Percentiles rank a stretch among this genome's conserved stretches.
Evolutionary conservation across 2,888 invertebrate genomes (phyloP).

Genomic region (Ditula angustiorana): DNA sequence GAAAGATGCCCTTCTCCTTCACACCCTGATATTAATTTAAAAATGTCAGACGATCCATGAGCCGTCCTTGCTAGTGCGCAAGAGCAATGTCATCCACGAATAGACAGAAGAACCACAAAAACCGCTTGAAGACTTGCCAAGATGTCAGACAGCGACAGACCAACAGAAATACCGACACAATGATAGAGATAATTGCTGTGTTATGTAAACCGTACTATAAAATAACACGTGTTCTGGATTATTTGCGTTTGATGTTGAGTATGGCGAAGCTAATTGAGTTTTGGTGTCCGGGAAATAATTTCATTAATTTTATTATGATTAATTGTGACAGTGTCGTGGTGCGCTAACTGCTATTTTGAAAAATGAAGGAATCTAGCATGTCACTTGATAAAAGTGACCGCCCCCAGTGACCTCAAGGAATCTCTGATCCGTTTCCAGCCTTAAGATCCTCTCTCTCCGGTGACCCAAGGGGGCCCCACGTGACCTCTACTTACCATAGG

Average conservation of each 20-base stretch:
- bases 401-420: too few relatives aligned
- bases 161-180: conserved; percentile 66
- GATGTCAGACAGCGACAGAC: conserved; percentile 56
- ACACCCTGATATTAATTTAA: conserved; percentile 7
- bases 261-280: background rate
- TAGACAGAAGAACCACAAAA: conserved; percentile 66
- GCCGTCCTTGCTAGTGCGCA: conserved; percentile 62
- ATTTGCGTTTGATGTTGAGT: background rate
- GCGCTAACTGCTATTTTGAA: too few relatives aligned
- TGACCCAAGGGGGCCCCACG: too few relatives aligned
- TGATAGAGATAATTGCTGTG: conserved; percentile 46
- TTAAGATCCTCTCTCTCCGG: too few relatives aligned
- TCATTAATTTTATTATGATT: too few relatives aligned
- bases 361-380: too few relatives aligned
- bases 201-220: conserved; percentile 34
- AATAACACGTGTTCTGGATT: conserved; percentile 12
- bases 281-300: background rate
- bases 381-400: too few relatives aligned
- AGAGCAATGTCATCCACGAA: conserved; percentile 79
- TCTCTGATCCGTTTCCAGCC: too few relatives aligned
- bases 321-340: too few relatives aligned
- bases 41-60: conserved; percentile 16
- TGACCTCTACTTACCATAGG: too few relatives aligned
- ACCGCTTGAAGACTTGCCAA: conserved; percentile 72
- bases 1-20: background rate